Percentiles rank a stretch among this genome's conserved stretches.
These are phyloP conservation scores for Epinephelus cyanopodus DNA, from an alignment of 2,113 vertebrate genomes.

Conservation along the genomic window DNA sequence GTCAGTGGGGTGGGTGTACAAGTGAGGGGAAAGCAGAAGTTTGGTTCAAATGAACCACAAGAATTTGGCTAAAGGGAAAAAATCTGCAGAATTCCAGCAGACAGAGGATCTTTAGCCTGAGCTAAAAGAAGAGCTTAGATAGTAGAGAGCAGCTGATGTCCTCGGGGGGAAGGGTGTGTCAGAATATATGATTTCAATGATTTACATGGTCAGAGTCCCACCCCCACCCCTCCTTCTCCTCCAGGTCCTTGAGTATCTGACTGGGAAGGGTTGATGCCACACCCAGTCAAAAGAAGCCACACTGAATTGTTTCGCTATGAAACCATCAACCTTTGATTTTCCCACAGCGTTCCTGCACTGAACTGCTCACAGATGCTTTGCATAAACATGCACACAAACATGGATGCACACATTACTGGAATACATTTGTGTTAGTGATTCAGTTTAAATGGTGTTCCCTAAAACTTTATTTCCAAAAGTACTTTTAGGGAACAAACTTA, in stretches of 20 bases:
- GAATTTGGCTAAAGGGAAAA: slow-evolving; percentile 13
- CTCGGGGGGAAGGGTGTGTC: slow-evolving; percentile 19
- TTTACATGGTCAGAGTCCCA: background rate
- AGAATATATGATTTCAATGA: background rate
- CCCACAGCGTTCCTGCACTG: background rate
- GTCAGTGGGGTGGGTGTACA: slow-evolving; percentile 19
- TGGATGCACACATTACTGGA: background rate
- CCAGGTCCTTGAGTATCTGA: slow-evolving; percentile 3
- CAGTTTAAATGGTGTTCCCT: too few relatives aligned
- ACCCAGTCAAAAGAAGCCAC: slow-evolving; percentile 41
- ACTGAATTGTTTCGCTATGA: slow-evolving; percentile 44
- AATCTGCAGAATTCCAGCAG: background rate
- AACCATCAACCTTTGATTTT: slow-evolving; percentile 13
- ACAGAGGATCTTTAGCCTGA: background rate
- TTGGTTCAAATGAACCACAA: slow-evolving; percentile 28
- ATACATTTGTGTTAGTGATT: background rate
- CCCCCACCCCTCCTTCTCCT: background rate
- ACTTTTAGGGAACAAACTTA: background rate
- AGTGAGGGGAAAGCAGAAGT: background rate
- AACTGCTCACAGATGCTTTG: slow-evolving; percentile 9
- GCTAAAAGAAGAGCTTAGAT: background rate
- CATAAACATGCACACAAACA: background rate
- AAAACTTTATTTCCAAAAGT: background rate
- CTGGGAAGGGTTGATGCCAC: slow-evolving; percentile 52
- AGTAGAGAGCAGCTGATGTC: slow-evolving; percentile 4